Percentiles rank a stretch among this genome's conserved stretches.
Evolutionary conservation across 1,140 invertebrate species (phyloP).

Genomic region (Micrasema minimum): DNA sequence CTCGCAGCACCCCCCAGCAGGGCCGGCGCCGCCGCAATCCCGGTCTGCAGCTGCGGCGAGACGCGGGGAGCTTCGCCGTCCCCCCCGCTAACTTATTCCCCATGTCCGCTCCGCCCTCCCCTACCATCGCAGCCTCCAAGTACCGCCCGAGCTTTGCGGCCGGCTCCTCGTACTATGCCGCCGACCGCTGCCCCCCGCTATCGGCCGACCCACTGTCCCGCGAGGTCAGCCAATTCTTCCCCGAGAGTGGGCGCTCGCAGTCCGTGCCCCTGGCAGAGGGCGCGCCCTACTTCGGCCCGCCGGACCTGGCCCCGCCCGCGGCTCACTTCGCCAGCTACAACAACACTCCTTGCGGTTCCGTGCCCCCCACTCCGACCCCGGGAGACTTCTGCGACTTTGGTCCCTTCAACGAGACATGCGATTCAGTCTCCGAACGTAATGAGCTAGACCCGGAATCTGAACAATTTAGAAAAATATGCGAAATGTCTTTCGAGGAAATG

Average conservation of each 20-base stretch:
- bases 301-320: constrained; percentile 52
- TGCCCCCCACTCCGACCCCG: constrained; percentile 76
- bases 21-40: constrained; percentile 12
- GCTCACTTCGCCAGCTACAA: constrained; percentile 61
- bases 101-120: constrained; percentile 70
- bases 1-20: constrained; percentile 74
- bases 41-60: constrained; percentile 50
- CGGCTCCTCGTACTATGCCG: constrained; percentile 49
- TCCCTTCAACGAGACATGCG: constrained; percentile 66
- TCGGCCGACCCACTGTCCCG: constrained; percentile 64
- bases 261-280: constrained; percentile 73
- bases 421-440: constrained; percentile 62
- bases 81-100: constrained; percentile 59
- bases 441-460: constrained; percentile 61
- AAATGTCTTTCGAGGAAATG: constrained; percentile 54
- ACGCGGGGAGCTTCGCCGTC: constrained; percentile 57
- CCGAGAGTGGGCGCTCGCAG: constrained; percentile 69
- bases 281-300: constrained; percentile 56
- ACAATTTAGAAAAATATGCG: constrained; percentile 66
- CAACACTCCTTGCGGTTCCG: constrained; percentile 72
- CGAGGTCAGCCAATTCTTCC: constrained; percentile 68
- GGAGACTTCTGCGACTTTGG: constrained; percentile 77
- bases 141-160: constrained; percentile 56
- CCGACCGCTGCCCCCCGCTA: constrained; percentile 59
- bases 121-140: constrained; percentile 63